Evolutionary conservation across 2,797 vertebrate species (phyloP), one percentile per base, ranked within the genome.

Genomic region (Notoglanidium macrostoma): DNA sequence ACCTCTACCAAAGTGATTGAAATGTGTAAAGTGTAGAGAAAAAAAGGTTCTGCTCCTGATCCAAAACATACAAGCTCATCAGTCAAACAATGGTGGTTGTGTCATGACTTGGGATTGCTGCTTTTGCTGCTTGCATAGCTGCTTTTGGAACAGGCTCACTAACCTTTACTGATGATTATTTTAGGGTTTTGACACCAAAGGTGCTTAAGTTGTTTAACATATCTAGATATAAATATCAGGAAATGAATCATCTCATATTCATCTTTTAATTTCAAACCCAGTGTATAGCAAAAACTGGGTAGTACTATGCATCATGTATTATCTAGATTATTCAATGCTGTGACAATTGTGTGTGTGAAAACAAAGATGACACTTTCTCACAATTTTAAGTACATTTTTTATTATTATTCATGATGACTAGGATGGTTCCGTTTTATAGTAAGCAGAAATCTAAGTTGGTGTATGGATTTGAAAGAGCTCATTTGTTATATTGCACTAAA

Each of bases 391-490:
- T 86, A 85, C 83, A 84, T 93, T 93, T 80, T 93, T 88, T 82
- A 19, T 83, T 68, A 26, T 96, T 95, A 94, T 96, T 94, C 92
- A 94, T 95, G 94, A 94, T 94, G 92, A 95, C 92, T 94, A 95
- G 95, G 93, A 93, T 95, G 95, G 92, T 95, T 96, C 94, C 94
- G 92, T 95, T 95, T 95, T 94, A 96, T 94, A 95, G 93, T 95
- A 94, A 95, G 94, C 94, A 94, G 94, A 92, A 93, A 87, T 95
- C 95, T 96, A 95, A 90, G 93, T 94, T 94, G 92, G 95, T 94
- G 92, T 95, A 93, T 92, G 94, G 92, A 94, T 92, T 94, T 93
- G 92, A 95, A 92, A 94, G 87, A 91, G 92, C 94, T 93, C 74
- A 94, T 94, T 94, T 92, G 94, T 92, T 94, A 94, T 96, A 95